These are phyloP conservation scores for Pelodiscus sinensis DNA, from an alignment of 2,113 vertebrate species.

Conservation along the genomic window DNA sequence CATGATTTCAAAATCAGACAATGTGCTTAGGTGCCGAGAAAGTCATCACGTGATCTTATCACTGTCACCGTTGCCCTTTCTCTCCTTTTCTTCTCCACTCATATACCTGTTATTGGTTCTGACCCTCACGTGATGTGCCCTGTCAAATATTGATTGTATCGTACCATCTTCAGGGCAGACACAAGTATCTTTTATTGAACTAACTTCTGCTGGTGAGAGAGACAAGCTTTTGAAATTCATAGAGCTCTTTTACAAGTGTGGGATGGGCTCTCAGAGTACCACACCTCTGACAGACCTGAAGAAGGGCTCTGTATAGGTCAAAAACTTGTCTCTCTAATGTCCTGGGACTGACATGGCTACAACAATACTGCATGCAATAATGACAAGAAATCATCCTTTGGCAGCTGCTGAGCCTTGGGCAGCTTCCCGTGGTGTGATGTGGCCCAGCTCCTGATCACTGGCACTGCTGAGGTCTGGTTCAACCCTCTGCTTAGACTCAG, in stretches of 20 bases:
- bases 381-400: not conserved
- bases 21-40: not conserved
- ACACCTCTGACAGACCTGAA: not conserved
- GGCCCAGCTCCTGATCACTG: not conserved
- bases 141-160: not conserved
- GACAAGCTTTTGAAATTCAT: not conserved
- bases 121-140: not conserved
- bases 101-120: not conserved
- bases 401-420: rapidly evolving
- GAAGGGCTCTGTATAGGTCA: not conserved
- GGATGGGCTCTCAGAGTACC: not conserved
- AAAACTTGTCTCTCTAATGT: not conserved
- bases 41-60: not conserved
- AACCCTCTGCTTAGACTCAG: rapidly evolving
- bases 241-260: not conserved
- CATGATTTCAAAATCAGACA: conserved; percentile 2
- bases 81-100: not conserved
- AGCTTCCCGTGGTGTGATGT: rapidly evolving
- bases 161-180: not conserved
- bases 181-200: rapidly evolving
- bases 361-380: not conserved
- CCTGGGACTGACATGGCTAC: not conserved
- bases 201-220: not conserved
- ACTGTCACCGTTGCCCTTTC: not conserved
- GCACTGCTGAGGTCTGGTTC: rapidly evolving